Conservation (phyloP, 2,797 vertebrate genomes). For the Argyrosomus regius region DNA sequence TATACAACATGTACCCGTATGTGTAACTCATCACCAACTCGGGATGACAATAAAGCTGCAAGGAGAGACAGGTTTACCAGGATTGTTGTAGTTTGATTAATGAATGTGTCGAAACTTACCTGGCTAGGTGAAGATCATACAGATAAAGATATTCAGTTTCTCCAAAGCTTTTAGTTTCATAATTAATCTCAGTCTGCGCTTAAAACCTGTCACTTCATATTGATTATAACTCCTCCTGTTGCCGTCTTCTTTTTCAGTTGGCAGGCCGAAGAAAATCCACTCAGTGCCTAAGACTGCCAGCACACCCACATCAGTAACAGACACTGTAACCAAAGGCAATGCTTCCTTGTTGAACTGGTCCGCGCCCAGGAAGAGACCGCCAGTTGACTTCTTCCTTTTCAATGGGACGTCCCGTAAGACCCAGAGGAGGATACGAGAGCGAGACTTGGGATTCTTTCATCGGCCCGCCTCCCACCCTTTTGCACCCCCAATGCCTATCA, state of each 20-base stretch:
- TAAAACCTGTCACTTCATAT: slow-evolving; percentile 47
- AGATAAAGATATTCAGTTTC: slow-evolving; percentile 67
- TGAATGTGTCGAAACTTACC: slow-evolving; percentile 63
- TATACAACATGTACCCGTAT: slow-evolving; percentile 31
- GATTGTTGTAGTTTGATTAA: slow-evolving; percentile 68
- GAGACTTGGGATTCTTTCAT: slow-evolving; percentile 89
- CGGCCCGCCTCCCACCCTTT: slow-evolving; percentile 76
- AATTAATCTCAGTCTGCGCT: slow-evolving; percentile 62
- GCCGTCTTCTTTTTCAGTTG: slow-evolving; percentile 80
- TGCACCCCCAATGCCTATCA: slow-evolving; percentile 75
- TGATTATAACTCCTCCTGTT: slow-evolving; percentile 46
- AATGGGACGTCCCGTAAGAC: slow-evolving; percentile 91
- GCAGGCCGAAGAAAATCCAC: slow-evolving; percentile 87
- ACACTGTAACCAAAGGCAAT: slow-evolving; percentile 78
- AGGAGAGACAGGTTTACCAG: slow-evolving; percentile 69
- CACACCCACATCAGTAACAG: slow-evolving; percentile 48
- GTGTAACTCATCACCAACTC: slow-evolving; percentile 50
- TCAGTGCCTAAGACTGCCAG: slow-evolving; percentile 83
- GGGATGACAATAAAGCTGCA: slow-evolving; percentile 34
- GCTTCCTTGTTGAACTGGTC: slow-evolving; percentile 91
- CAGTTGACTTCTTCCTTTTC: slow-evolving; percentile 93
- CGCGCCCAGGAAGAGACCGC: slow-evolving; percentile 87
- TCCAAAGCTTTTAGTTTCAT: slow-evolving; percentile 49
- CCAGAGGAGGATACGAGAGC: slow-evolving; percentile 82
- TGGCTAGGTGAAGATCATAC: slow-evolving; percentile 59